Evolutionary conservation across 2,113 vertebrate species (phyloP).

Genomic region (Myiagra hebetior): DNA sequence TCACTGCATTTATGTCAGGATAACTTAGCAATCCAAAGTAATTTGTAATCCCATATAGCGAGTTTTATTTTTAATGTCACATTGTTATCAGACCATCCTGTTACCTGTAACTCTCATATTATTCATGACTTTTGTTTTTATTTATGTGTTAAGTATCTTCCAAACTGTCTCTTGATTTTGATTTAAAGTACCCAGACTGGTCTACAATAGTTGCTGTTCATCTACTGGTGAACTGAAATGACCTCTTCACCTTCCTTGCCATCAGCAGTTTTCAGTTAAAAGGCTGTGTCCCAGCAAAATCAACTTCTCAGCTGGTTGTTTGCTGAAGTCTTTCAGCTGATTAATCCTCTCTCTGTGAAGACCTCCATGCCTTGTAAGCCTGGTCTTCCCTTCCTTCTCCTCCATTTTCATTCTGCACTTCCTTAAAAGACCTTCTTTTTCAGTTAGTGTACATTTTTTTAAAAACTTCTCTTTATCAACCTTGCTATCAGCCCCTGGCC

Average conservation of each 20-base stretch:
- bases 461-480: neutral
- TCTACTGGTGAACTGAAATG: neutral
- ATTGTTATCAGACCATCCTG: neutral
- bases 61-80: neutral
- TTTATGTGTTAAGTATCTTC: neutral
- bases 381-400: neutral
- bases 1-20: slow-evolving; percentile 20
- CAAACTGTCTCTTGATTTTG: neutral
- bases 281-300: neutral
- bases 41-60: neutral
- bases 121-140: neutral
- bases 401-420: neutral
- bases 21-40: slow-evolving; percentile 19
- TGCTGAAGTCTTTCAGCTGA: neutral
- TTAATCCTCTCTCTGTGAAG: neutral
- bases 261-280: neutral
- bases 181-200: neutral
- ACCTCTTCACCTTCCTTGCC: neutral
- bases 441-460: neutral
- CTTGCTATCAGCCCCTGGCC: neutral
- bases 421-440: neutral
- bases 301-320: neutral
- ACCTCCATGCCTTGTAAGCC: neutral
- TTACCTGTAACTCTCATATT: neutral
- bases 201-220: neutral